phyloP scores from a whole-genome alignment of 2,888 invertebrate species.

The Ichneumoninae sp. region DNA sequence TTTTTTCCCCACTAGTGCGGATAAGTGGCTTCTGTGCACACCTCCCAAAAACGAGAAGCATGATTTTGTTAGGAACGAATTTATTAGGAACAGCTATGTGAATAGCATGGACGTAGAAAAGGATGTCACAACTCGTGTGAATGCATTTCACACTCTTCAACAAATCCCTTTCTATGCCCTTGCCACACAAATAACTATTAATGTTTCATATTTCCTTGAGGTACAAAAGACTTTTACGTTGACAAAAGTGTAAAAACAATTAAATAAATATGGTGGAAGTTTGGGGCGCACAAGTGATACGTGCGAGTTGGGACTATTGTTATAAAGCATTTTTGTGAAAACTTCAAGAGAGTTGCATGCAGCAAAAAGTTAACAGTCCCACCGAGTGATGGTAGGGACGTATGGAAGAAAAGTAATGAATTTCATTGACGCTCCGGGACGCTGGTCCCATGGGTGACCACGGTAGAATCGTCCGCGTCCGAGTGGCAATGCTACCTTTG shows the following conservation, averaged over 20 bases:
- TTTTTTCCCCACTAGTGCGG: too few relatives aligned
- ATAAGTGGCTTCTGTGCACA: too few relatives aligned
- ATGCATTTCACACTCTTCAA: too few relatives aligned
- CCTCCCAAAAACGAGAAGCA: too few relatives aligned
- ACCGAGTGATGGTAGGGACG: neutral
- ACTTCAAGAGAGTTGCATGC: neutral
- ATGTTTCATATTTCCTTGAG: neutral
- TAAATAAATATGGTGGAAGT: neutral
- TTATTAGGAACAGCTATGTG: too few relatives aligned
- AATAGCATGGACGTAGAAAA: too few relatives aligned
- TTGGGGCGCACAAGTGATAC: neutral
- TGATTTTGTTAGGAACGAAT: too few relatives aligned
- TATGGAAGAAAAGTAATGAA: conserved; percentile 60
- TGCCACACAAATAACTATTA: too few relatives aligned
- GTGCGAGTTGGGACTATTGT: too few relatives aligned
- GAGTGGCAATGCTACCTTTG: conserved; percentile 58
- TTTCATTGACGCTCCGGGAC: conserved; percentile 62
- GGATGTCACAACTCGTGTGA: too few relatives aligned
- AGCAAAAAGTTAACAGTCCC: neutral
- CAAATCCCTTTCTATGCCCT: too few relatives aligned
- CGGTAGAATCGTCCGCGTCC: conserved; percentile 9
- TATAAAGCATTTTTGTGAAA: neutral
- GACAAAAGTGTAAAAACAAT: neutral
- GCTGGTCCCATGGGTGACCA: conserved; percentile 52
- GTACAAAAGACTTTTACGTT: neutral